These are phyloP conservation scores for Melinaea menophilus DNA, from an alignment of 2,888 invertebrate genomes.

Conservation along the genomic window DNA sequence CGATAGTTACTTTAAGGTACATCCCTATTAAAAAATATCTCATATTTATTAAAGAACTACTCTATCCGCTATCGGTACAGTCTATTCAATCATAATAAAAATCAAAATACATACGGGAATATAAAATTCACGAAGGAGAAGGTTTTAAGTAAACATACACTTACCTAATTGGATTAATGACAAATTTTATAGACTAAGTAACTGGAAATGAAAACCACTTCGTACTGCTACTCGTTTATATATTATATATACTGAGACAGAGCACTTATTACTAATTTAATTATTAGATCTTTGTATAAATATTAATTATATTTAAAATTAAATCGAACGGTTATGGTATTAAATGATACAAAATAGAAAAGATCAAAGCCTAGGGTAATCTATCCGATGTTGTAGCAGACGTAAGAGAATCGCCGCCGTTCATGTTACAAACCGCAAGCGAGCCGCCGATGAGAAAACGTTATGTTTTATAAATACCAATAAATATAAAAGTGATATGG, in stretches of 20 bases:
- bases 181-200: slow-evolving; percentile 28
- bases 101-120: slow-evolving; percentile 25
- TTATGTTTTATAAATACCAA: slow-evolving; percentile 13
- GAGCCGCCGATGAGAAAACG: slow-evolving; percentile 30
- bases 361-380: slow-evolving; percentile 12
- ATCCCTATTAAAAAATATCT: slow-evolving; percentile 56
- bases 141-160: slow-evolving; percentile 28
- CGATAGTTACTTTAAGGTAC: slow-evolving; percentile 17
- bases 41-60: slow-evolving; percentile 61
- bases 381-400: slow-evolving; percentile 30
- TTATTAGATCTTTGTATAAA: neutral
- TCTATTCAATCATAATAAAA: slow-evolving; percentile 60
- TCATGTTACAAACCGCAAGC: slow-evolving; percentile 38
- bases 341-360: slow-evolving; percentile 24
- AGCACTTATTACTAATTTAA: too few relatives aligned
- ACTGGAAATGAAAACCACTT: too few relatives aligned
- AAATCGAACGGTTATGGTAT: slow-evolving; percentile 4
- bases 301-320: neutral
- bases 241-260: too few relatives aligned
- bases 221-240: too few relatives aligned
- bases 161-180: slow-evolving; percentile 37
- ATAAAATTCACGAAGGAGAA: slow-evolving; percentile 28
- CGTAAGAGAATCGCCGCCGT: slow-evolving; percentile 35
- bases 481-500: slow-evolving; percentile 1
- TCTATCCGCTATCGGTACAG: slow-evolving; percentile 43